Evolutionary conservation across 1,140 invertebrate genomes (phyloP), one percentile per base, ranked within the genome.

Genomic region (Drosophila pachea): DNA sequence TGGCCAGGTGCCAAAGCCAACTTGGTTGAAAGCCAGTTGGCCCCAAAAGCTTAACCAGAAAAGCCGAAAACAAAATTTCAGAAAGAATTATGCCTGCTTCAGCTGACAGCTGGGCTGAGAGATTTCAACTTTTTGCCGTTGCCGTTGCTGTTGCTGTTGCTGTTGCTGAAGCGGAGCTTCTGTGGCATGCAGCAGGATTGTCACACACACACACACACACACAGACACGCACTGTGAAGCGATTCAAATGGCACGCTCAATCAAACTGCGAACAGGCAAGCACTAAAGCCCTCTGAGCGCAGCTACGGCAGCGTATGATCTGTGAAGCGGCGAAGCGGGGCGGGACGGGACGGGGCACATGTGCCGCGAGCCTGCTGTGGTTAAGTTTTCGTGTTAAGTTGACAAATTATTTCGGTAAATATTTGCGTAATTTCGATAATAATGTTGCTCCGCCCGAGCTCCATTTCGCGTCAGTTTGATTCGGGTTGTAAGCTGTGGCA

Each of bases 371-470:
- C 16, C 60, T 55, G 59, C 70, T 84, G 56, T 47, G 83, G 63
- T 86, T 50, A 74, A 71, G 73, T 71, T 76, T 70, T 69, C 81
- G 73, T 75, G 81, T 74, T 78, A 86, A 81, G 76, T 86, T 86
- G 81, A 84, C 81, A 84, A 84, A 84, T 84, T 84, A 81, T 84
- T 84, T 84, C 68, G 81, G 81, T 84, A 84, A 84, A 84, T 84
- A 81, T 84, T 86, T 84, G 76, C 73, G 74, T 86, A 77, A 84
- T 86, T 76, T 74, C 66, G 64, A 84, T 84, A 77, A 84, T 86
- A 78, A 84, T 77, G 81, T 84, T 84, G 62, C 70, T 53, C 54
- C 56, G 54, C 68, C 16, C 33, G 65, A 59, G 49, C 63, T 36
- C 31, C 36, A 56, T 47, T 52, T 36, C n/a, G 54, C 43, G 7